These are phyloP conservation scores for Hydropsyche tenuis DNA, from an alignment of 1,140 invertebrate species.

Conservation along the genomic window DNA sequence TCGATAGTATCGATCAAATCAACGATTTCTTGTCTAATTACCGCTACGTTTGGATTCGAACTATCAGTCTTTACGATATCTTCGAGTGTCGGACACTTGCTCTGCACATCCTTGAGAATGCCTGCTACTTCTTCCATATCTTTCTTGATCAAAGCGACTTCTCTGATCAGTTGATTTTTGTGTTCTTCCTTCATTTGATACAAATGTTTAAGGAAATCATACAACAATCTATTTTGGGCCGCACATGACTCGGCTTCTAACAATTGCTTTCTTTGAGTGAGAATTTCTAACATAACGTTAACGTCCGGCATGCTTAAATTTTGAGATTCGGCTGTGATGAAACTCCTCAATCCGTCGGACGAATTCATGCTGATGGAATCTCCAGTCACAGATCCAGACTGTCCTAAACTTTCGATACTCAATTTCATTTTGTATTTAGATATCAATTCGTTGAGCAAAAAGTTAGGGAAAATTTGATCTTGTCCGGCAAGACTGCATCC, in stretches of 20 bases:
- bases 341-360: constrained; percentile 68
- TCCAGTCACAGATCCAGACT: constrained; percentile 60
- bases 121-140: constrained; percentile 82
- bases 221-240: constrained; percentile 79
- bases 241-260: constrained; percentile 81
- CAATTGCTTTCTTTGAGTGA: constrained; percentile 79
- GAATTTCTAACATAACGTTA: constrained; percentile 80
- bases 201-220: constrained; percentile 85
- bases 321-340: constrained; percentile 72
- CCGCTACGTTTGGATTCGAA: constrained; percentile 60
- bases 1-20: constrained; percentile 66
- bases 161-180: constrained; percentile 69
- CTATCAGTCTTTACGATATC: constrained; percentile 56
- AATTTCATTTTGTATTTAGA: constrained; percentile 72
- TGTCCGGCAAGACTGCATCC: constrained; percentile 72
- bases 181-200: constrained; percentile 78
- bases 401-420: constrained; percentile 61
- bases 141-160: constrained; percentile 79
- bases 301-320: constrained; percentile 81
- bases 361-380: constrained; percentile 53
- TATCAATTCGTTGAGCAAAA: constrained; percentile 83
- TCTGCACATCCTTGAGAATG: constrained; percentile 75
- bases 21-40: constrained; percentile 67
- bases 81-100: constrained; percentile 60
- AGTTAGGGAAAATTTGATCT: constrained; percentile 87